Conservation (phyloP, 2,888 invertebrate species). For the Cephonodes hylas region DNA sequence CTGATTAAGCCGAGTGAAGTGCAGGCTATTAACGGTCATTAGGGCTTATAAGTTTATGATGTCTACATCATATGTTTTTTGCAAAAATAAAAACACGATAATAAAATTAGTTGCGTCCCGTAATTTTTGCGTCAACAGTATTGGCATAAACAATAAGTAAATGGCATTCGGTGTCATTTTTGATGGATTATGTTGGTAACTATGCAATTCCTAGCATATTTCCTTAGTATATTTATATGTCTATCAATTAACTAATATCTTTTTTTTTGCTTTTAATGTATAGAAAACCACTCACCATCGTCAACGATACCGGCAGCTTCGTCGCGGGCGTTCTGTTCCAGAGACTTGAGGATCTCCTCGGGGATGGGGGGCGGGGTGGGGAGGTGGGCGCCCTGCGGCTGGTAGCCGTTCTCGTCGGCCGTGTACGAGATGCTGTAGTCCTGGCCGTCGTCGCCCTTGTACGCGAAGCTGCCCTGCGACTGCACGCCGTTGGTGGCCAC, state of each 20-base stretch:
- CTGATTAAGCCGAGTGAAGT: not conserved
- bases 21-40: not conserved
- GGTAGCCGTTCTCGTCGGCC: constrained; percentile 75
- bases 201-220: not conserved
- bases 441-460: constrained; percentile 77
- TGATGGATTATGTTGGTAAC: not conserved
- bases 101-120: not conserved
- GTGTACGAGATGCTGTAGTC: constrained; percentile 76
- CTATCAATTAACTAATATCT: not conserved
- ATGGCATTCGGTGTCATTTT: not conserved
- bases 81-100: not conserved
- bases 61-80: not conserved
- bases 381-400: constrained; percentile 70
- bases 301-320: constrained; percentile 75
- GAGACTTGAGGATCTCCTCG: constrained; percentile 69
- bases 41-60: not conserved
- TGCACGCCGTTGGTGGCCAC: constrained; percentile 74
- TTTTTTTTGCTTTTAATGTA: not conserved
- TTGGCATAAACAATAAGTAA: not conserved
- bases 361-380: constrained; percentile 77
- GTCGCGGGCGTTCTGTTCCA: constrained; percentile 77
- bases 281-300: constrained; percentile 62
- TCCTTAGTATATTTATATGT: not conserved
- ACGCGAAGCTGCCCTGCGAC: constrained; percentile 72
- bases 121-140: not conserved